A percentile compares a stretch with the other conserved stretches of the same genome.
phyloP scores from a whole-genome alignment of 2,888 invertebrate genomes.

The Phaedon cochleariae region DNA sequence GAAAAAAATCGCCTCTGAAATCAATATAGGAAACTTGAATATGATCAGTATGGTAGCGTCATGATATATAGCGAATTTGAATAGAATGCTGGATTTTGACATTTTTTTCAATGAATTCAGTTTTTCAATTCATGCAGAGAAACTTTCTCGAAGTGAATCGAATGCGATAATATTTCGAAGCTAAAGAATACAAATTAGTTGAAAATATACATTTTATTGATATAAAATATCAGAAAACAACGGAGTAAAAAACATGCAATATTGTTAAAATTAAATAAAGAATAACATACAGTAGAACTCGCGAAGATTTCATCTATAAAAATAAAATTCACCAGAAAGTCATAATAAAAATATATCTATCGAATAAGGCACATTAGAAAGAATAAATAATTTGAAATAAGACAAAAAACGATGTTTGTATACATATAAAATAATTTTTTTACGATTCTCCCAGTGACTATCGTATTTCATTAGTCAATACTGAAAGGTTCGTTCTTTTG shows the following conservation, averaged over 20 bases:
- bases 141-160: no score
- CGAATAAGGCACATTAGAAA: conserved; percentile 40
- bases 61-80: no score
- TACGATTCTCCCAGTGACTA: no score
- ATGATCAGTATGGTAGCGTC: no score
- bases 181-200: not conserved
- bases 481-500: no score
- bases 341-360: conserved; percentile 36
- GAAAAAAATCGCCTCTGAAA: no score
- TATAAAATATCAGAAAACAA: conserved; percentile 37
- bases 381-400: conserved; percentile 39
- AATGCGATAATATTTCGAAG: no score
- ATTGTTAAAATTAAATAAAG: conserved; percentile 31
- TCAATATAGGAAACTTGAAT: no score
- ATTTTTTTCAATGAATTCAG: no score
- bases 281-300: conserved; percentile 21
- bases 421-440: not conserved
- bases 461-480: no score
- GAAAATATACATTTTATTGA: conserved; percentile 34
- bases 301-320: conserved; percentile 16
- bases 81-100: no score
- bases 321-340: conserved; percentile 22
- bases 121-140: not conserved
- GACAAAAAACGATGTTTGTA: not conserved
- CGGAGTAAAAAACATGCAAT: conserved; percentile 35